phyloP scores from a whole-genome alignment of 2,888 invertebrate genomes.

The Brenthis ino region DNA sequence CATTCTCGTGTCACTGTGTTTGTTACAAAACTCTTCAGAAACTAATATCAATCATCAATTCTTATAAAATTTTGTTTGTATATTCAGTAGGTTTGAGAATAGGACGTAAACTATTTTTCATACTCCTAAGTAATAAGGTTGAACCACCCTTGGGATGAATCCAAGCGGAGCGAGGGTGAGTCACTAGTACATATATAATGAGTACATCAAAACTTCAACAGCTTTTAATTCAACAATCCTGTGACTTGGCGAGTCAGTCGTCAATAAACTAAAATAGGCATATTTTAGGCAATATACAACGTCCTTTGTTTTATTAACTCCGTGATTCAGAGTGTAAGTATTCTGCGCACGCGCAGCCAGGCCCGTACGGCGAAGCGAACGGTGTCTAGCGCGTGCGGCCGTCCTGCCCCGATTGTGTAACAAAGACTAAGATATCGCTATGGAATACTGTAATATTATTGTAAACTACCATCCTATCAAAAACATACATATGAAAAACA shows the following conservation, averaged over 20 bases:
- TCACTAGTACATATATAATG: no score
- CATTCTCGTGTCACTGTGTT: no score
- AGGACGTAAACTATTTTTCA: no score
- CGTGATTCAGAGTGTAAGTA: conserved; percentile 7
- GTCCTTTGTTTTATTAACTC: conserved; percentile 12
- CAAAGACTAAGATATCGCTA: conserved; percentile 1
- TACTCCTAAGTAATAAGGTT: no score
- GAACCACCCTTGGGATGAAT: no score
- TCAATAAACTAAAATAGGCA: conserved; percentile 12
- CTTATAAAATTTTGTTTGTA: no score
- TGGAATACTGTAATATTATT: conserved; percentile 2
- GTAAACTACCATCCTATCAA: not conserved
- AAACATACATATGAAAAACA: not conserved
- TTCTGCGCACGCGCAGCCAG: conserved; percentile 30
- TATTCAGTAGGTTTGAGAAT: no score
- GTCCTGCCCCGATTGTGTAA: conserved; percentile 26
- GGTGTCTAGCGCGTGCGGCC: conserved; percentile 33
- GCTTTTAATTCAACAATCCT: no score
- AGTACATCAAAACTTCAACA: no score
- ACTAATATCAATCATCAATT: no score
- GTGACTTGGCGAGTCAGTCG: not conserved
- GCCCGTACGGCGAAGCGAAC: conserved; percentile 30
- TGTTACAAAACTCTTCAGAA: no score
- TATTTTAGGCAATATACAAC: conserved; percentile 3
- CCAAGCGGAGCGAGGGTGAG: no score